Conservation (phyloP, 53 echinoderm and acorn worm species). For the Patiria pectinifera region DNA sequence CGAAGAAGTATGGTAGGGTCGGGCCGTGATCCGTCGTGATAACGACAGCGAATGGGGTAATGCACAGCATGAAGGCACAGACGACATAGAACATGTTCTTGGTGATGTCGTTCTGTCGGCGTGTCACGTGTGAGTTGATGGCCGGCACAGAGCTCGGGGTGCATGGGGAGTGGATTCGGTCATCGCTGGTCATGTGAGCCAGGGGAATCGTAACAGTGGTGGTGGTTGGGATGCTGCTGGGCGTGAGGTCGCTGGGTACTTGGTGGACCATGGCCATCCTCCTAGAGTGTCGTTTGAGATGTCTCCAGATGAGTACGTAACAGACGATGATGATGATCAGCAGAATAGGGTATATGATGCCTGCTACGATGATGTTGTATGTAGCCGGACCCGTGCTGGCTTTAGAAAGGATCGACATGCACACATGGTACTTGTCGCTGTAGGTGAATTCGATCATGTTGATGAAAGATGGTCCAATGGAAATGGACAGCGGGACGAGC, state of each 20-base stretch:
- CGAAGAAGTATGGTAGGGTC: conserved; percentile 52
- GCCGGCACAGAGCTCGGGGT: too few species aligned
- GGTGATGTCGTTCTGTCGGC: conserved; percentile 61
- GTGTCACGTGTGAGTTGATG: too few species aligned
- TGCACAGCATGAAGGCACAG: too few species aligned
- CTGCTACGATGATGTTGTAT: too few species aligned
- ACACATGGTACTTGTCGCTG: neutral
- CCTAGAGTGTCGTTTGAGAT: neutral
- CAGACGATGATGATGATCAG: too few species aligned
- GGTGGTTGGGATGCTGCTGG: too few species aligned
- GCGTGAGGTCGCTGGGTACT: too few species aligned
- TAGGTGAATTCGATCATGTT: neutral
- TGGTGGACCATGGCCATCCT: neutral
- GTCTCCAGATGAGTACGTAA: neutral
- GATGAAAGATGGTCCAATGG: neutral
- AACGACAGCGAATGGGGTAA: too few species aligned
- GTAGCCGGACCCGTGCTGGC: neutral
- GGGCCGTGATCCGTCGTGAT: neutral
- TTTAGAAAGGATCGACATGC: neutral
- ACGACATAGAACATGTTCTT: conserved; percentile 62
- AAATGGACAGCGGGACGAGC: neutral
- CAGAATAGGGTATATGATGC: too few species aligned
- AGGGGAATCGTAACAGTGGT: too few species aligned
- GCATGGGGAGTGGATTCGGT: too few species aligned
- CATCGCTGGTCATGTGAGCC: too few species aligned